Conservation (phyloP, 2,113 vertebrate species). For the Ophiodon elongatus region DNA sequence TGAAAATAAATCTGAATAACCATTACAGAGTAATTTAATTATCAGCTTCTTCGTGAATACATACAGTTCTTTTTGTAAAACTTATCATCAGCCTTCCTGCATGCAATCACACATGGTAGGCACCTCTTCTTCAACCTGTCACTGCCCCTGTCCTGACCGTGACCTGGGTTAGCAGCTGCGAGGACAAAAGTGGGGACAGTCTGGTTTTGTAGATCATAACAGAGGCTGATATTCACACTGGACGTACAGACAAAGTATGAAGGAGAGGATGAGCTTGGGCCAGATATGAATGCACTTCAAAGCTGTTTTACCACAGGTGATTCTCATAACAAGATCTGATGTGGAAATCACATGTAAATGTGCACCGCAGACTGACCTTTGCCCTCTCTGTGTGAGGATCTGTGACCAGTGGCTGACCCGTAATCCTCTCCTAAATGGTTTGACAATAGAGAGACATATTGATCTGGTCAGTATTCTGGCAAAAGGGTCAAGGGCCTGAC, state of each 20-base stretch:
- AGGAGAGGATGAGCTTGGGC: background rate
- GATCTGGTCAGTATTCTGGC: slow-evolving; percentile 74
- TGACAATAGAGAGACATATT: slow-evolving; percentile 83
- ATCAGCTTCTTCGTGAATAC: background rate
- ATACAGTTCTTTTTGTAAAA: background rate
- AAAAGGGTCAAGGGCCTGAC: slow-evolving; percentile 70
- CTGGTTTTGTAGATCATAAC: slow-evolving; percentile 35
- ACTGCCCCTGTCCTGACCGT: slow-evolving; percentile 68
- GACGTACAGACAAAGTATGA: background rate
- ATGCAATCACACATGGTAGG: background rate
- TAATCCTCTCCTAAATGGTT: slow-evolving; percentile 82
- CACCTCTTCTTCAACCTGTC: slow-evolving; percentile 19
- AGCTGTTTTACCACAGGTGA: slow-evolving; percentile 61
- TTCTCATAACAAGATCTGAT: slow-evolving; percentile 48
- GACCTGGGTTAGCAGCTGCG: slow-evolving; percentile 58
- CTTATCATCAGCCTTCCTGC: background rate
- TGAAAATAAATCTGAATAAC: slow-evolving; percentile 5
- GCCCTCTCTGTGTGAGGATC: slow-evolving; percentile 65
- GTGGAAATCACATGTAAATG: slow-evolving; percentile 73
- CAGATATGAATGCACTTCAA: background rate
- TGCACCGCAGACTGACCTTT: slow-evolving; percentile 68
- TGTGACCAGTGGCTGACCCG: slow-evolving; percentile 77
- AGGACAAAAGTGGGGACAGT: slow-evolving; percentile 43
- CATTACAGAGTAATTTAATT: slow-evolving; percentile 19
- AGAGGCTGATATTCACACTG: slow-evolving; percentile 42